A percentile compares a stretch with the other conserved stretches of the same genome.
Evolutionary conservation across 2,888 invertebrate species (phyloP).

Genomic region (Yponomeuta evonymella): DNA sequence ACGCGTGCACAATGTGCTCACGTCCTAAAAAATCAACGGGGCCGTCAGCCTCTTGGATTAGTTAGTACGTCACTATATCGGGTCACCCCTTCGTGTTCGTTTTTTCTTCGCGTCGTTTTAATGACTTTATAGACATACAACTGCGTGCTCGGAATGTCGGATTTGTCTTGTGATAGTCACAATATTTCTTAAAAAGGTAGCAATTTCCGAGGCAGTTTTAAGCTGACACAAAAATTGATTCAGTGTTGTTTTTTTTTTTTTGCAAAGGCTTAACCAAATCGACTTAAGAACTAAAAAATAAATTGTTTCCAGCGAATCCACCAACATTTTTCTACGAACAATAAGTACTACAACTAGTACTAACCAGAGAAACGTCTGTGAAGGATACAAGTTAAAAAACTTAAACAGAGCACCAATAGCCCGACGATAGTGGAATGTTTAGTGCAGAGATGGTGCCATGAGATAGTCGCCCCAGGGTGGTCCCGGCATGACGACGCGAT

Average conservation of each 20-base stretch:
- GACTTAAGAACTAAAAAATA: too few relatives aligned
- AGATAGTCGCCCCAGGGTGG: constrained; percentile 59
- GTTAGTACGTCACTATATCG: constrained; percentile 27
- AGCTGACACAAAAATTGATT: too few relatives aligned
- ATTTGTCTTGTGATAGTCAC: not conserved
- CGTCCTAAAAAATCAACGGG: constrained; percentile 61
- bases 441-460: constrained; percentile 49
- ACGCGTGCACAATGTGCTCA: constrained; percentile 46
- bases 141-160: not conserved
- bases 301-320: too few relatives aligned
- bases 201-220: not conserved
- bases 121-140: constrained; percentile 7
- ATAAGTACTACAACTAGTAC: too few relatives aligned
- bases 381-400: not conserved
- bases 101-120: constrained; percentile 16
- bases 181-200: not conserved
- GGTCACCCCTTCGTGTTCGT: constrained; percentile 16
- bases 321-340: too few relatives aligned
- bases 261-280: too few relatives aligned
- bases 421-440: constrained; percentile 63
- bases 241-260: too few relatives aligned
- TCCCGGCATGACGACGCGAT: constrained; percentile 35
- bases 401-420: constrained; percentile 37
- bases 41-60: constrained; percentile 45
- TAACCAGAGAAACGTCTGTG: too few relatives aligned